phyloP scores from a whole-genome alignment of 1,140 invertebrate species.

The Drosophila tropicalis region DNA sequence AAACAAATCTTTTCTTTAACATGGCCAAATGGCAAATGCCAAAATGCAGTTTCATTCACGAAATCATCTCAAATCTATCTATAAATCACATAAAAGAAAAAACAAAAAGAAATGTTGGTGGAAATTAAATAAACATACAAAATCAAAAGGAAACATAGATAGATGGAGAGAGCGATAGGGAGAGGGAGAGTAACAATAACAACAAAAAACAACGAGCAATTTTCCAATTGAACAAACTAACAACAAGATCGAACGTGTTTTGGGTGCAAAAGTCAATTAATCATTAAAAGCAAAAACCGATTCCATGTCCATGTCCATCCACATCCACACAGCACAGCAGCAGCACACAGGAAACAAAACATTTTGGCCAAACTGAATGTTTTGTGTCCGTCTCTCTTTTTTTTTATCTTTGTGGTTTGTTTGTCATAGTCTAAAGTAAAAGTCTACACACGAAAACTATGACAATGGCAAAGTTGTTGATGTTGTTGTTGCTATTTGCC shows the following conservation, averaged over 20 bases:
- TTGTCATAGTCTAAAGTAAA: conserved; percentile 49
- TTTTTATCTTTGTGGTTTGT: not conserved
- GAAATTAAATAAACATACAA: conserved; percentile 34
- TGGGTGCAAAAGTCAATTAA: conserved; percentile 77
- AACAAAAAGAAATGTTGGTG: conserved; percentile 41
- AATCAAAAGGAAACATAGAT: not conserved
- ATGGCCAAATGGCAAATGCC: too few relatives aligned
- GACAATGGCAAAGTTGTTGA: conserved; percentile 62
- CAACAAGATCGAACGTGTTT: conserved; percentile 73
- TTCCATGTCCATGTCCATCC: conserved; percentile 48
- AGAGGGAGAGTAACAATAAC: not conserved
- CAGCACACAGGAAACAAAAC: conserved; percentile 44
- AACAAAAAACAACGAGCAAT: conserved; percentile 31
- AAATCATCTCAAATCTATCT: conserved; percentile 14
- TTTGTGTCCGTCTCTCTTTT: conserved; percentile 16
- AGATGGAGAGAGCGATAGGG: conserved; percentile 3
- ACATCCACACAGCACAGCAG: conserved; percentile 38
- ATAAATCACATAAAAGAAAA: too few relatives aligned
- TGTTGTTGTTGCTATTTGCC: conserved; percentile 23
- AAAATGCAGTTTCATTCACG: conserved; percentile 21
- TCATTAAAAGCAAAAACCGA: conserved; percentile 65
- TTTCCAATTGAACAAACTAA: conserved; percentile 55
- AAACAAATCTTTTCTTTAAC: too few relatives aligned
- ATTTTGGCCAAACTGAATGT: conserved; percentile 31
- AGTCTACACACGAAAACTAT: conserved; percentile 48